phyloP scores from a whole-genome alignment of 2,797 vertebrate species.

The Sylvilagus floridanus region DNA sequence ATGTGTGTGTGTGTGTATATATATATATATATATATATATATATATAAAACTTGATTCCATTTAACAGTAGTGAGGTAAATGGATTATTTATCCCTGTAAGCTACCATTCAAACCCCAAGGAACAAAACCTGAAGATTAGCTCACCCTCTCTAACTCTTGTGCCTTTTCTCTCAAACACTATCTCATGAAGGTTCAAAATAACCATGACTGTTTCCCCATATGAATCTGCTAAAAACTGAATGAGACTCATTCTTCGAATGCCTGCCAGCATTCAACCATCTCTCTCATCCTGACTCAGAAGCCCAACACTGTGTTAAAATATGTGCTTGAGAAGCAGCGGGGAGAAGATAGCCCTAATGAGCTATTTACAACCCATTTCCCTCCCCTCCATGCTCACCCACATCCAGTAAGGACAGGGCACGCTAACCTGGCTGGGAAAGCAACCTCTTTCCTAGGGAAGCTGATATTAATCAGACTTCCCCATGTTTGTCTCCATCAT shows the following conservation, averaged over 20 bases:
- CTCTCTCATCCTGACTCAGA: neutral
- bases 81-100: neutral
- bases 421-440: neutral
- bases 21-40: too few relatives aligned
- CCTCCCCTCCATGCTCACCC: neutral
- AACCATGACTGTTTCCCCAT: neutral
- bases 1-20: too few relatives aligned
- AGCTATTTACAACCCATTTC: rapidly evolving
- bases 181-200: neutral
- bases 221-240: neutral
- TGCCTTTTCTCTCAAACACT: neutral
- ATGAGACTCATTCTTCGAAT: neutral
- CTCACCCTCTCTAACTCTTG: neutral
- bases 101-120: neutral
- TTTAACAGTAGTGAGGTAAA: neutral
- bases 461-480: slow-evolving; percentile 70
- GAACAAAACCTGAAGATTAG: neutral
- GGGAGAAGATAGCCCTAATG: neutral
- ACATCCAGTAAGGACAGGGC: neutral
- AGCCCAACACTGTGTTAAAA: neutral
- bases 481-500: slow-evolving; percentile 37
- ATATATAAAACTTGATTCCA: neutral
- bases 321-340: neutral
- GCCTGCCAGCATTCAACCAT: neutral
- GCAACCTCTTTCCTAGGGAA: slow-evolving; percentile 59